Base-by-base conservation (phyloP, 2,888 invertebrate species). In the Onchidella celtica region DNA sequence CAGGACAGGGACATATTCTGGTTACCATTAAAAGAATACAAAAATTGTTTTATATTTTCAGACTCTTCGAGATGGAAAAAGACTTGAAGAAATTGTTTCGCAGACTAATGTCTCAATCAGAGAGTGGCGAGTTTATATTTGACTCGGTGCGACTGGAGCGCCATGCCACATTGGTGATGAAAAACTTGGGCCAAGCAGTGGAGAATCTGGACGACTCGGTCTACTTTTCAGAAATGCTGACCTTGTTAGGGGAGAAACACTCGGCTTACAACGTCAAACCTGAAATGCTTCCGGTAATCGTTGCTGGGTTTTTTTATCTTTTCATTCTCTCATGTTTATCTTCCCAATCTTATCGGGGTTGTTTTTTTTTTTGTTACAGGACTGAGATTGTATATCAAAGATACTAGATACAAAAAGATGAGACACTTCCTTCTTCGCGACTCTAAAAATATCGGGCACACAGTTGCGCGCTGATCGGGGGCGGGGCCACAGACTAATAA, bases 141-240 rank as follows among this genome's bases (percentile, higher is more conserved):
- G 89, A 90, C 78, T 86, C 88, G 32, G 86, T 85, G 4, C 87
- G 89, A 82, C 79, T 91, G 17, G 84, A 85, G 65, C 86, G 85
- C 34, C 84, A 84, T 63, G 84, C 84, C 72, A 81, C 79, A 29
- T 87, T 90, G 11, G 91, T 91, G 59, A 91, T 91, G 91, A 90
- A 89, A 70, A 89, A 90, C 3, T 87, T 91, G 27, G 91, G 90
- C 11, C 90, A 91, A 9, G 90, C 91, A 0, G 91, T 91, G 0
- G 91, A 91, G 69, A 88, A 89, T 75, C 83, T 91, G 6, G 88
- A 89, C 4, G 90, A 91, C 83, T 88, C 90, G 57, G 82, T 85
- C 0, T 85, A 87, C 47, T 88, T 91, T 17, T 87, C 88, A 0
- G 83, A 84, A 17, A 82, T 90, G 17, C 86, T 91, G 1, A 81